Conservation (phyloP, 2,888 invertebrate species). For the Acanthosepion esculentum region DNA sequence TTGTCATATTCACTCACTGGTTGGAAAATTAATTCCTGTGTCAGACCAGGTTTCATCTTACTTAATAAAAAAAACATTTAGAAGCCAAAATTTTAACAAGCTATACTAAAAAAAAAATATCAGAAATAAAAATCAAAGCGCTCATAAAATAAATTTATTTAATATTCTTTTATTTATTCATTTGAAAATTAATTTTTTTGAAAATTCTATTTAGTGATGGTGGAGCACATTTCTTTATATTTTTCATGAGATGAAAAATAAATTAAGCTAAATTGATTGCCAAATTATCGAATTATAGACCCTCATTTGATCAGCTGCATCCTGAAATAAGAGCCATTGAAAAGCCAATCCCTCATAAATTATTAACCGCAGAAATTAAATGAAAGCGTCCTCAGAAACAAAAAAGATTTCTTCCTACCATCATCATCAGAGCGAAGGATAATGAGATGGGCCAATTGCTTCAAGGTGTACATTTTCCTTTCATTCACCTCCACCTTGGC, state of each 20-base stretch:
- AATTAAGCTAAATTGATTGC: constrained; percentile 33
- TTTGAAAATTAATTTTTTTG: background rate
- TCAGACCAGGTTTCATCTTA: background rate
- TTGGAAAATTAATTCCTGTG: background rate
- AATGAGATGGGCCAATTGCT: background rate
- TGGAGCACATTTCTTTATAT: background rate
- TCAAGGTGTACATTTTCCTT: background rate
- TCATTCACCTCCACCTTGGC: background rate
- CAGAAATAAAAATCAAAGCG: background rate
- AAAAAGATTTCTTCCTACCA: background rate
- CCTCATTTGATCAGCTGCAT: background rate
- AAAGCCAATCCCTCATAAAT: background rate
- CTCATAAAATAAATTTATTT: background rate
- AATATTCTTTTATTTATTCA: background rate
- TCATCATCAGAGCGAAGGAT: background rate
- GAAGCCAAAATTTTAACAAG: background rate
- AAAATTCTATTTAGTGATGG: background rate
- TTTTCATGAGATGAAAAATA: background rate
- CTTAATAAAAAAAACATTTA: background rate
- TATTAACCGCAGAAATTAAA: background rate
- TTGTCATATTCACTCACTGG: background rate
- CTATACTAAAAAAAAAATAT: background rate
- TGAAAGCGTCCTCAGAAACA: background rate
- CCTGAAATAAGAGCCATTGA: background rate
- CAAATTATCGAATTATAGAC: constrained; percentile 2